Percentiles rank a stretch among this genome's conserved stretches.
These are phyloP conservation scores for Paguma larvata DNA, from an alignment of 2,797 vertebrate species.

Conservation along the genomic window DNA sequence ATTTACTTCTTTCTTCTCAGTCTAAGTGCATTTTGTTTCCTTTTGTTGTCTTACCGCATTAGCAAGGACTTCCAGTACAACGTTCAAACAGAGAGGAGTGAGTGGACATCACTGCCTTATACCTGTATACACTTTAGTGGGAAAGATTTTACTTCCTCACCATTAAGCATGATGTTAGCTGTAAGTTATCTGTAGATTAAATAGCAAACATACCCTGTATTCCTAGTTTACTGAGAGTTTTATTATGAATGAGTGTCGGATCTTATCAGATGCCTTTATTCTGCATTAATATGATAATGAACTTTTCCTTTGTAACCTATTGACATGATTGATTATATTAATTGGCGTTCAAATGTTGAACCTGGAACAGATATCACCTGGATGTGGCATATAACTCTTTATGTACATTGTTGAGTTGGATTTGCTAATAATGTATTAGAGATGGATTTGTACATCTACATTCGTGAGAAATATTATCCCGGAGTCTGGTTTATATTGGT, in stretches of 20 bases:
- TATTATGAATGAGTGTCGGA: not conserved
- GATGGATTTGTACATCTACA: not conserved
- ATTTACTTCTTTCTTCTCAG: not conserved
- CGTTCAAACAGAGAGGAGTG: not conserved
- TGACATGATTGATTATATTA: not conserved
- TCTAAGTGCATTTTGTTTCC: not conserved
- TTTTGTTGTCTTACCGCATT: not conserved
- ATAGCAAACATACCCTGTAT: not conserved
- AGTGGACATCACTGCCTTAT: not conserved
- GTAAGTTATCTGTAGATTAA: not conserved
- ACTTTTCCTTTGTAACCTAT: not conserved
- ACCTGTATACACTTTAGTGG: not conserved
- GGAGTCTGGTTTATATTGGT: not conserved
- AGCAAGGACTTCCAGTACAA: not conserved
- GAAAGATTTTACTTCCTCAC: not conserved
- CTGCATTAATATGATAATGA: not conserved
- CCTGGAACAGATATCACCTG: not conserved
- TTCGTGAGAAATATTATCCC: not conserved
- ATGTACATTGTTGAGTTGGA: not conserved
- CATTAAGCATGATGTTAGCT: not conserved
- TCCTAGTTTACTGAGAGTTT: not conserved
- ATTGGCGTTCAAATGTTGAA: not conserved
- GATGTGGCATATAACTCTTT: not conserved
- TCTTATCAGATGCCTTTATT: not conserved
- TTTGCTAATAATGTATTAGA: not conserved